These are phyloP conservation scores for Sphaeramia orbicularis DNA, from an alignment of 2,797 vertebrate species.

Conservation along the genomic window DNA sequence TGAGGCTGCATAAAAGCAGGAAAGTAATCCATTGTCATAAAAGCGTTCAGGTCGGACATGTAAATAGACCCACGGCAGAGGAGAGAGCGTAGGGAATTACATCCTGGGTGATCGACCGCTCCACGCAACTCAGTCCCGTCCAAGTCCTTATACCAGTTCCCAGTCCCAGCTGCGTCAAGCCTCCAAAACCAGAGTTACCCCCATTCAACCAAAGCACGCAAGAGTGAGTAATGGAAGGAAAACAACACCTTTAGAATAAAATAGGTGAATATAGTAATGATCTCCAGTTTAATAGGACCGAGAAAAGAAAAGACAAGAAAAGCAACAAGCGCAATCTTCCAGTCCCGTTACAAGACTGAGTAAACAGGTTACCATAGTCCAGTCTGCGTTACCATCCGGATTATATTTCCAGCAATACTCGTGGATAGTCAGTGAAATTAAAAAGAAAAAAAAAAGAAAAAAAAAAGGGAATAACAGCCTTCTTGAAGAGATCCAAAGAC, in stretches of 20 bases:
- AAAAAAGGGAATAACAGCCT: constrained; percentile 15
- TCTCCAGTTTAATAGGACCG: constrained; percentile 56
- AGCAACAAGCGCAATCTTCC: constrained; percentile 52
- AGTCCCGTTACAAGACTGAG: constrained; percentile 49
- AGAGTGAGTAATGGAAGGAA: too few species aligned
- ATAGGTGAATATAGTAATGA: constrained; percentile 21
- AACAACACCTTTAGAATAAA: constrained; percentile 33
- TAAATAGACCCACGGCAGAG: constrained; percentile 76
- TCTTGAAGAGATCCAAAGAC: constrained; percentile 55
- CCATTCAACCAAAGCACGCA: constrained; percentile 70
- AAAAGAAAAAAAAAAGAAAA: neutral
- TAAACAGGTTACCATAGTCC: too few species aligned
- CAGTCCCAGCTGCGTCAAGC: constrained; percentile 72
- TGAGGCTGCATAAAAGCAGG: constrained; percentile 85
- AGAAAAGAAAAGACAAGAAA: too few species aligned
- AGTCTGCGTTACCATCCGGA: constrained; percentile 62
- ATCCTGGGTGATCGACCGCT: constrained; percentile 74
- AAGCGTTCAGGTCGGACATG: constrained; percentile 82
- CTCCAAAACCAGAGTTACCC: constrained; percentile 68
- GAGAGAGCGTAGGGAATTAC: constrained; percentile 50
- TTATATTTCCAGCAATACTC: constrained; percentile 56
- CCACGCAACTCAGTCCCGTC: constrained; percentile 69
- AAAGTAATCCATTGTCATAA: constrained; percentile 90
- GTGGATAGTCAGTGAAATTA: constrained; percentile 24
- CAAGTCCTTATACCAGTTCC: too few species aligned